Conservation (phyloP, 2,113 vertebrate species). For the Charadrius vociferus region DNA sequence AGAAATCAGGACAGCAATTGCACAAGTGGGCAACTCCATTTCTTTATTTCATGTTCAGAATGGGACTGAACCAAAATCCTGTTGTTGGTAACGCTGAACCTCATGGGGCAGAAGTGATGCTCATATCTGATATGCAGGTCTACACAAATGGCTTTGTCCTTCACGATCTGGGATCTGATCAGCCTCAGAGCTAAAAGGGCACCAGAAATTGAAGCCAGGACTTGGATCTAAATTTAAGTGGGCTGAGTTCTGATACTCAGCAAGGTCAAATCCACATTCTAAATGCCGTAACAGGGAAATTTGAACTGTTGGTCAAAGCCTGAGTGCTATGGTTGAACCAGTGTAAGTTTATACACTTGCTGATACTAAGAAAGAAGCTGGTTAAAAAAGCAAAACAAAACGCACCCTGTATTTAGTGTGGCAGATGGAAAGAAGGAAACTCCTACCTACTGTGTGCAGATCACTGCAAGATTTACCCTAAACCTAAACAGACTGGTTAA, state of each 20-base stretch:
- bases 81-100: neutral
- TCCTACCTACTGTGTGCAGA: conserved; percentile 20
- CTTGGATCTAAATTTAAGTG: neutral
- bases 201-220: neutral
- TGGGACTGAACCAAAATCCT: conserved; percentile 58
- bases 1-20: neutral
- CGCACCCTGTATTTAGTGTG: conserved; percentile 6
- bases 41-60: neutral
- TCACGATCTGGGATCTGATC: neutral
- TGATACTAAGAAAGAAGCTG: neutral
- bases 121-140: neutral
- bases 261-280: neutral
- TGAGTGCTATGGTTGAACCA: neutral
- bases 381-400: conserved; percentile 31
- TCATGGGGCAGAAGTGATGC: neutral
- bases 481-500: conserved; percentile 20
- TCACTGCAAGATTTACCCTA: conserved; percentile 27
- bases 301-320: neutral
- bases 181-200: neutral
- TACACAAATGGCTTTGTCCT: neutral
- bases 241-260: neutral
- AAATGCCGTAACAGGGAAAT: neutral
- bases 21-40: neutral
- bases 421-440: conserved; percentile 58
- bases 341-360: neutral